phyloP scores from a whole-genome alignment of 2,113 vertebrate genomes.

The Edolisoma coerulescens region DNA sequence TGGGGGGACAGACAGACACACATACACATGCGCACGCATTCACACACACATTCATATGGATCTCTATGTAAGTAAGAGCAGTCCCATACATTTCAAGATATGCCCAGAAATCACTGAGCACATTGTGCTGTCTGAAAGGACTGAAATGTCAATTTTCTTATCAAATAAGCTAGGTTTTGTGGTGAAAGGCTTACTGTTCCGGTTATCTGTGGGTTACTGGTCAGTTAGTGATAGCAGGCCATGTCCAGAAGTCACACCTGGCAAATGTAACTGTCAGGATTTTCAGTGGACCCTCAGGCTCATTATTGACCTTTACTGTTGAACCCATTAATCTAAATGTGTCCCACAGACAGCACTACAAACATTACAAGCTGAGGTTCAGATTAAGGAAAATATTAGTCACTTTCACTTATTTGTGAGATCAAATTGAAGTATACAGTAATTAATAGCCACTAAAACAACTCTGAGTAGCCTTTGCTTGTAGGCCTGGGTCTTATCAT shows the following conservation, averaged over 20 bases:
- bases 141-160: constrained; percentile 2
- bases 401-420: constrained; percentile 41
- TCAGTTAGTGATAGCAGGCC: constrained; percentile 12
- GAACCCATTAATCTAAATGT: constrained; percentile 47
- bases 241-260: constrained; percentile 22
- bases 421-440: neutral
- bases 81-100: neutral
- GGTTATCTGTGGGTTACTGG: constrained; percentile 17
- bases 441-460: neutral
- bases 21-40: neutral
- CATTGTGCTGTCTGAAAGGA: accelerated
- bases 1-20: neutral
- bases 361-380: neutral
- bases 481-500: neutral
- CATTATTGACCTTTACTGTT: constrained; percentile 36
- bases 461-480: neutral
- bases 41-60: no score
- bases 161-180: neutral
- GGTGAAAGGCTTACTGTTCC: constrained; percentile 3
- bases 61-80: neutral
- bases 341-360: neutral
- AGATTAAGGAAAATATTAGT: constrained; percentile 44
- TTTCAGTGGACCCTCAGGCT: neutral
- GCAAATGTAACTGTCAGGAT: constrained; percentile 32
- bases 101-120: neutral